phyloP scores from a whole-genome alignment of 2,888 invertebrate species.

The Pyralis farinalis region DNA sequence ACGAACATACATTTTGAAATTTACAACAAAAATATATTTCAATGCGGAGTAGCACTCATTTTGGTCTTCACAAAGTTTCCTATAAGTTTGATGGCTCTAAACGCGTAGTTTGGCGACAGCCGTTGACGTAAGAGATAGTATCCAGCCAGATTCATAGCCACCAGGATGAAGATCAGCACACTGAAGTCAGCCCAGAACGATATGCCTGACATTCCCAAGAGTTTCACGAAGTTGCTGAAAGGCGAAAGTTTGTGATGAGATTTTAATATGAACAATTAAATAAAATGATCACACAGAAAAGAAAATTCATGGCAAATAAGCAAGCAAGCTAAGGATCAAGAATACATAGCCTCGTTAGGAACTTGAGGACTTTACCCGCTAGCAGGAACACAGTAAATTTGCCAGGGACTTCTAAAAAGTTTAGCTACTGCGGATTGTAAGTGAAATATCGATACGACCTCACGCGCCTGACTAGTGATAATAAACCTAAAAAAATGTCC shows the following conservation, averaged over 20 bases:
- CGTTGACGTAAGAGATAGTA: slow-evolving; percentile 88
- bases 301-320: no score
- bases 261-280: no score
- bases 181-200: slow-evolving; percentile 85
- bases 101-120: slow-evolving; percentile 85
- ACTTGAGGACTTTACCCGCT: no score
- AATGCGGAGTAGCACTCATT: slow-evolving; percentile 64
- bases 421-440: no score
- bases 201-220: slow-evolving; percentile 87
- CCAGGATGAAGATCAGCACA: slow-evolving; percentile 81
- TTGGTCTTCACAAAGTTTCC: slow-evolving; percentile 85
- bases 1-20: not conserved
- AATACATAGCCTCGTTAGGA: no score
- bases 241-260: slow-evolving; percentile 1
- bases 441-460: no score
- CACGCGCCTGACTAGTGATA: no score
- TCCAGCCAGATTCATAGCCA: slow-evolving; percentile 83
- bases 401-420: no score
- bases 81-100: slow-evolving; percentile 85
- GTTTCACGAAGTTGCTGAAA: slow-evolving; percentile 84
- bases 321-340: no score
- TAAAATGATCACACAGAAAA: no score
- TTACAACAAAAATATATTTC: slow-evolving; percentile 1
- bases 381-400: no score
- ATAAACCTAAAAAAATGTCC: no score